Percentiles rank a stretch among this genome's conserved stretches.
Evolutionary conservation across 2,888 invertebrate species (phyloP).

Genomic region (Ditula angustiorana): DNA sequence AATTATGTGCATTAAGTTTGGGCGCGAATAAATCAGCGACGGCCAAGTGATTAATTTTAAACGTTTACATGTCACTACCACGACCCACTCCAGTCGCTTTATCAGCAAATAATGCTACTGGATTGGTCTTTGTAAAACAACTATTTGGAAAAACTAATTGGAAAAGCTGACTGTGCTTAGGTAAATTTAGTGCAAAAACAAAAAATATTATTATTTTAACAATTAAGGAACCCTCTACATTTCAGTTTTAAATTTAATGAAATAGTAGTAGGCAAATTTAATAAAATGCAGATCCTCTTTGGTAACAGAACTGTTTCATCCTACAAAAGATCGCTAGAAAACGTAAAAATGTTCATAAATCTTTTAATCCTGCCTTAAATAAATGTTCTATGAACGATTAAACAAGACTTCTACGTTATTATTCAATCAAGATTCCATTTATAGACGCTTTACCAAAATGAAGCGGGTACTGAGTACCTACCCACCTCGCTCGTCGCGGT

Average conservation of each 20-base stretch:
- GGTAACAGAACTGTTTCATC: no score
- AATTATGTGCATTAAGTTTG: slow-evolving; percentile 55
- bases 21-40: slow-evolving; percentile 50
- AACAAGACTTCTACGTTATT: slow-evolving; percentile 26
- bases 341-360: no score
- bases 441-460: slow-evolving; percentile 63
- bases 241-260: no score
- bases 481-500: slow-evolving; percentile 68
- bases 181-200: no score
- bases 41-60: slow-evolving; percentile 44
- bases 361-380: slow-evolving; percentile 2
- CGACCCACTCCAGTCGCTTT: slow-evolving; percentile 3
- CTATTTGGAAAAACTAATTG: background rate
- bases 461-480: slow-evolving; percentile 64
- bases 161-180: background rate
- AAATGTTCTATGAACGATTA: slow-evolving; percentile 19
- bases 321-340: no score
- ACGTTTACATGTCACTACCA: slow-evolving; percentile 20
- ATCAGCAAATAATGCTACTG: slow-evolving; percentile 1
- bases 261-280: no score
- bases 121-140: background rate
- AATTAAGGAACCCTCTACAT: no score
- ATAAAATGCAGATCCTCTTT: no score
- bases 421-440: slow-evolving; percentile 56
- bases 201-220: no score